Evolutionary conservation across 1,140 invertebrate species (phyloP), one percentile per base, ranked within the genome.

Genomic region (Uloborus diversus): DNA sequence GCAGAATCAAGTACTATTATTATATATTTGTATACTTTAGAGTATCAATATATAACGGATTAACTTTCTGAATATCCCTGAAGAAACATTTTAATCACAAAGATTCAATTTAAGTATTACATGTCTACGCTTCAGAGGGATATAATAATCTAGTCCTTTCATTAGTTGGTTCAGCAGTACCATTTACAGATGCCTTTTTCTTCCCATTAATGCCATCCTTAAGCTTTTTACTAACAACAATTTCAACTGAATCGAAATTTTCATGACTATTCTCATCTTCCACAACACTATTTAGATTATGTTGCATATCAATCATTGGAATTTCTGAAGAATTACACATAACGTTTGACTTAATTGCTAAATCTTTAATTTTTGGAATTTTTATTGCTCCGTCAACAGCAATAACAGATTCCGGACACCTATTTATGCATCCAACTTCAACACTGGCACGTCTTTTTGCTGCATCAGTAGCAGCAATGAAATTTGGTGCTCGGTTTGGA

Each of bases 91-190:
- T n/a, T n/a, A n/a, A n/a, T n/a, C n/a, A n/a, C n/a, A n/a, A n/a
- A n/a, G n/a, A n/a, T n/a, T n/a, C n/a, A n/a, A n/a, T n/a, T n/a
- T n/a, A n/a, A n/a, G n/a, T n/a, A n/a, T n/a, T n/a, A n/a, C n/a
- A n/a, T n/a, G n/a, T n/a, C n/a, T 66, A 78, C 35, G 73, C 73
- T 42, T 78, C 73, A 28, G 73, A 78, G 42, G 73, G 73, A 66
- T 65, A 78, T 30, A 78, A 66, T 17, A 78, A 9, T 47, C 73
- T 78, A 25, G 73, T 78, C 57, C 73, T 27, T 65, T 78, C 73
- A 78, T 78, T 78, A 4, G 61, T 78, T 56, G 65, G 73, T 56
- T 78, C 73, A 65, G 61, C 49, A 49, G 73, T 65, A 9, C 73
- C 62, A 57, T 78, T 78, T 9, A 78, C 73, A 53, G 71, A 62